Conservation (phyloP, 2,888 invertebrate species). For the Molanna angustata region DNA sequence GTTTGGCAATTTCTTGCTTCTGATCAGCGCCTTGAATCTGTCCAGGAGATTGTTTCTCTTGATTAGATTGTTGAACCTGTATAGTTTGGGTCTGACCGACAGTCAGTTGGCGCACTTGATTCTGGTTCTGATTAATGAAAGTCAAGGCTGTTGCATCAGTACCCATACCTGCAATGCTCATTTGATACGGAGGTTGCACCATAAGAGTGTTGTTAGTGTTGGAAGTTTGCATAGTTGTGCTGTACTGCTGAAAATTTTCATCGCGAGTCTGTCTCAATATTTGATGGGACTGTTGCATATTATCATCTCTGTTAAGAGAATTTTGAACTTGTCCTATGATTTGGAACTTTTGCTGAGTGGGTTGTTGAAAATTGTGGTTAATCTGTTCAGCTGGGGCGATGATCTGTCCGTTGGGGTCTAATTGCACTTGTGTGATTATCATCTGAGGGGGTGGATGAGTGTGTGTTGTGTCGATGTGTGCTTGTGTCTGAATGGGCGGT, state of each 20-base stretch:
- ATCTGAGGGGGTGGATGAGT: conserved; percentile 29
- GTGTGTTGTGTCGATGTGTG: conserved; percentile 27
- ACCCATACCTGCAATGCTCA: conserved; percentile 9
- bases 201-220: conserved; percentile 11
- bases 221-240: conserved; percentile 10
- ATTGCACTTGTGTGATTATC: conserved; percentile 29
- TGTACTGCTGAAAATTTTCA: conserved; percentile 1
- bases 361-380: conserved; percentile 15
- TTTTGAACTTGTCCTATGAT: conserved; percentile 26
- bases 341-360: conserved; percentile 23
- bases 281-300: conserved; percentile 18
- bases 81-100: conserved; percentile 5
- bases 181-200: conserved; percentile 26
- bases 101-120: conserved; percentile 14
- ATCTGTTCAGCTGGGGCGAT: conserved; percentile 18
- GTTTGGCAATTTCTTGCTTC: conserved; percentile 9
- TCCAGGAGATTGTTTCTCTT: conserved; percentile 6
- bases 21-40: conserved; percentile 5
- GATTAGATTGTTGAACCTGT: conserved; percentile 11
- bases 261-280: conserved; percentile 20
- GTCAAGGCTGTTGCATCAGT: conserved; percentile 16
- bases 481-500: conserved; percentile 29
- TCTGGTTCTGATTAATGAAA: conserved; percentile 12
- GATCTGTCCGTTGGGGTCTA: conserved; percentile 23
- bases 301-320: conserved; percentile 17